Percentiles rank a stretch among this genome's conserved stretches.
These are phyloP conservation scores for Phalacrocorax carbo DNA, from an alignment of 2,113 vertebrate species.

Conservation along the genomic window DNA sequence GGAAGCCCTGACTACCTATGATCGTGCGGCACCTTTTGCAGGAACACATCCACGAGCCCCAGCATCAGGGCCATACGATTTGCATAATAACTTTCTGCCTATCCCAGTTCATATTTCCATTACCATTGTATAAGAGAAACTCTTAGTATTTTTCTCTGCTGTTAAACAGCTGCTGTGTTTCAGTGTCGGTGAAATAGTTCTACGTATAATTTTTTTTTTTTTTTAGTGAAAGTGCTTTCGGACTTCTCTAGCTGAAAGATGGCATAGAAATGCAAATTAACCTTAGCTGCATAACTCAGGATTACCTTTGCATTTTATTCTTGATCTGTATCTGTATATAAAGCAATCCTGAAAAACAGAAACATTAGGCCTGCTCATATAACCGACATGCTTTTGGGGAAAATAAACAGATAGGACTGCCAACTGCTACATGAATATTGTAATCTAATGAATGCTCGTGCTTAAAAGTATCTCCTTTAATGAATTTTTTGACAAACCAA, in stretches of 20 bases:
- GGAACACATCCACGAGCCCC: neutral
- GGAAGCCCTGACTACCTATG: neutral
- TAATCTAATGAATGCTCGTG: neutral
- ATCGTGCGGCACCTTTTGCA: neutral
- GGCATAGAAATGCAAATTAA: conserved; percentile 13
- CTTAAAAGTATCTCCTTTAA: neutral
- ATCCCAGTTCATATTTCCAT: neutral
- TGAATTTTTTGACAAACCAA: neutral
- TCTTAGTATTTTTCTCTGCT: neutral
- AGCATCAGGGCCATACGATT: neutral
- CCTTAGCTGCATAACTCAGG: neutral
- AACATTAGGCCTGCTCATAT: neutral
- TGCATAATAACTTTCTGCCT: neutral
- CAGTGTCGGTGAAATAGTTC: neutral
- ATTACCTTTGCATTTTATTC: conserved; percentile 6
- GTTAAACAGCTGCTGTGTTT: neutral
- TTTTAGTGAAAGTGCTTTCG: neutral
- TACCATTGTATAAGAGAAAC: neutral
- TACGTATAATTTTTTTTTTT: neutral
- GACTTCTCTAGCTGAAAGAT: neutral
- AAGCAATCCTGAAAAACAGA: neutral
- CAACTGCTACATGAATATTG: neutral
- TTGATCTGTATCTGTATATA: neutral
- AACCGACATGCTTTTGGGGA: neutral
- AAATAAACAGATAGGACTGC: neutral